phyloP scores from a whole-genome alignment of 2,888 invertebrate genomes.

The Oscheius onirici region DNA sequence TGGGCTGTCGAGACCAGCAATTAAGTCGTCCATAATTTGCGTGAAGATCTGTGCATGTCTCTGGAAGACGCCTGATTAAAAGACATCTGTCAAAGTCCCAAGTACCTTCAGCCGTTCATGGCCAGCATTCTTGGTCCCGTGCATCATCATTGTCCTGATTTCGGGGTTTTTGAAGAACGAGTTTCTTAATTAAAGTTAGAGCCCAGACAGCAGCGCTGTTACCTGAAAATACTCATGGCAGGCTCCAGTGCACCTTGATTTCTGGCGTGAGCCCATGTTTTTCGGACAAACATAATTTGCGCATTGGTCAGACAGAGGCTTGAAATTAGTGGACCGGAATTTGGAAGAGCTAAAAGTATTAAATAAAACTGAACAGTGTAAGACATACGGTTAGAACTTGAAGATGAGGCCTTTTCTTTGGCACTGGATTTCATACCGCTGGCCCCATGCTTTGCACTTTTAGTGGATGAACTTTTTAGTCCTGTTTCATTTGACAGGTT shows the following conservation, averaged over 20 bases:
- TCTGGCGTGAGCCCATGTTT: conserved; percentile 53
- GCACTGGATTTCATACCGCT: conserved; percentile 23
- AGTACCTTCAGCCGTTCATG: conserved; percentile 51
- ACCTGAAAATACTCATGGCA: conserved; percentile 52
- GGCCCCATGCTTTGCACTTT: conserved; percentile 33
- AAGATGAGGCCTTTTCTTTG: conserved; percentile 42
- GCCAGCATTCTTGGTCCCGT: conserved; percentile 54
- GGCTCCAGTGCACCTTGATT: conserved; percentile 55
- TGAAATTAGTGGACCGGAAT: conserved; percentile 31
- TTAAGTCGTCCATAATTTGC: conserved; percentile 50
- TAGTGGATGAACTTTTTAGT: conserved; percentile 40
- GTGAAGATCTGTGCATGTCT: conserved; percentile 53
- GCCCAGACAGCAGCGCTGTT: neutral
- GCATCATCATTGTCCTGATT: conserved; percentile 53
- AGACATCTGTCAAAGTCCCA: neutral
- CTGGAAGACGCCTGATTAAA: conserved; percentile 34
- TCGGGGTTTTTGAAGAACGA: conserved; percentile 59
- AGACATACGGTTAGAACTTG: conserved; percentile 40
- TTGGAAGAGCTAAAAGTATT: conserved; percentile 29
- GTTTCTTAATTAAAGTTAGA: conserved; percentile 35
- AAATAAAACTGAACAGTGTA: neutral
- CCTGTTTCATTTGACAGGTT: neutral
- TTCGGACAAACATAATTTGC: conserved; percentile 52
- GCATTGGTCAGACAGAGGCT: conserved; percentile 46
- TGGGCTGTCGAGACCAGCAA: conserved; percentile 44